phyloP scores from a whole-genome alignment of 2,888 invertebrate genomes.

The Lottia scabra region DNA sequence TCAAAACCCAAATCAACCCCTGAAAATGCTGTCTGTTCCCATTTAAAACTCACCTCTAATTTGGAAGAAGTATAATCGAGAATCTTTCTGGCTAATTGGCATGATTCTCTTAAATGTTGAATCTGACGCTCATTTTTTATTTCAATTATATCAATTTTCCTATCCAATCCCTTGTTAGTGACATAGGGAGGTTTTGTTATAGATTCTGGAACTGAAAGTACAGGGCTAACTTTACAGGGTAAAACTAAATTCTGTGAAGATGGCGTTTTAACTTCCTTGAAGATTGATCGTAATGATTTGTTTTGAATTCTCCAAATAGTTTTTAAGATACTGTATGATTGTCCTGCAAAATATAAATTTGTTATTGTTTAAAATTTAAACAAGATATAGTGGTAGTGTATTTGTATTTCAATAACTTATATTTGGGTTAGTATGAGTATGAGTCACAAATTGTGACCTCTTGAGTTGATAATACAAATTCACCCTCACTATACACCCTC shows the following conservation, averaged over 20 bases:
- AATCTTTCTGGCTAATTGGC: slow-evolving; percentile 50
- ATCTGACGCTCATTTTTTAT: slow-evolving; percentile 51
- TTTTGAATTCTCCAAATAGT: not conserved
- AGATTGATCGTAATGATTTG: not conserved
- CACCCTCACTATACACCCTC: too few species aligned
- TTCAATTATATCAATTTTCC: slow-evolving; percentile 33
- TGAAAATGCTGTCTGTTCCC: not conserved
- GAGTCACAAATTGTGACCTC: too few species aligned
- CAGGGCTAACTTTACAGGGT: slow-evolving; percentile 38
- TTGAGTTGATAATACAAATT: too few species aligned
- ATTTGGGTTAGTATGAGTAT: too few species aligned
- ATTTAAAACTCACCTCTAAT: slow-evolving; percentile 41
- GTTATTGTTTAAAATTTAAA: too few species aligned
- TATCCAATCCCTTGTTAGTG: slow-evolving; percentile 21
- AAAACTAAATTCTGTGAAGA: slow-evolving; percentile 13
- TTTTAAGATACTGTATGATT: not conserved
- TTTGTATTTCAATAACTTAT: too few species aligned
- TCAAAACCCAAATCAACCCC: too few species aligned
- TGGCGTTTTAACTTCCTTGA: not conserved
- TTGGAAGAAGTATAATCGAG: slow-evolving; percentile 41
- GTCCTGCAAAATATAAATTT: not conserved
- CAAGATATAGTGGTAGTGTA: too few species aligned
- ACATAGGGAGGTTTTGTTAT: slow-evolving; percentile 53
- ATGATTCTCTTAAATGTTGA: slow-evolving; percentile 46
- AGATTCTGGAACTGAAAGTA: slow-evolving; percentile 40